Evolutionary conservation across 1,140 invertebrate genomes (phyloP), one percentile per base, ranked within the genome.

Genomic region (Sitophilus oryzae): DNA sequence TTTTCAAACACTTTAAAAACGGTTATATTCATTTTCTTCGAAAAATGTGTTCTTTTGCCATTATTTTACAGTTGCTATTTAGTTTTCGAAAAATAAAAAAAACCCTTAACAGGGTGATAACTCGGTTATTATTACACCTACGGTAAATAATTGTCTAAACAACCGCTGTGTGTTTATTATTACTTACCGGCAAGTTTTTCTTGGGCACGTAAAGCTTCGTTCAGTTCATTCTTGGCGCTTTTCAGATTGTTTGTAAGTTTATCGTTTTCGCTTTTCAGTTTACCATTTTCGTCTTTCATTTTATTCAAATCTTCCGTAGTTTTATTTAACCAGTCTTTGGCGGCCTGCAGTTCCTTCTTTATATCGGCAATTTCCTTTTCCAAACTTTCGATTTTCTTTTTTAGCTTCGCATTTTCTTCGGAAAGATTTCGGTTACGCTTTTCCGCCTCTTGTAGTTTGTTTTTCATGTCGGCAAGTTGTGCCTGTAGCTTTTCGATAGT

Each of bases 321-420:
- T 34, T 49, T 30, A 1, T 10, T 15, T 0, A 30, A 9, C 22
- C 52, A 38, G 4, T 21, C 25, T 34, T 46, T 23, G 8, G 50
- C 56, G 2, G 3, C 40, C 1, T 23, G 25, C 30, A 56, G 51
- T 5, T 49, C 44, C 10, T 49, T 41, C 18, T 51, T 56, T 9
- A 59, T 10, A 15, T 45, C 40, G n/a, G 22, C 42, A 11, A 59
- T n/a, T 42, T 60, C 35, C 8, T 38, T 9, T 21, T 53, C 16
- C 20, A 56, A 21, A 15, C 54, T 16, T 30, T 48, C 37, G 11
- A 60, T 34, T 45, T 37, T 40, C 25, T 35, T 23, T 19, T 54
- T 58, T 15, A 58, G 23, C 45, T 54, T 48, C 18, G 35, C 50
- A 18, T 52, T 55, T 56, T 54, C 52, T 1, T 47, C 25, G 4